Evolutionary conservation across 2,888 invertebrate species (phyloP).

Genomic region (Notodonta dromedarius): DNA sequence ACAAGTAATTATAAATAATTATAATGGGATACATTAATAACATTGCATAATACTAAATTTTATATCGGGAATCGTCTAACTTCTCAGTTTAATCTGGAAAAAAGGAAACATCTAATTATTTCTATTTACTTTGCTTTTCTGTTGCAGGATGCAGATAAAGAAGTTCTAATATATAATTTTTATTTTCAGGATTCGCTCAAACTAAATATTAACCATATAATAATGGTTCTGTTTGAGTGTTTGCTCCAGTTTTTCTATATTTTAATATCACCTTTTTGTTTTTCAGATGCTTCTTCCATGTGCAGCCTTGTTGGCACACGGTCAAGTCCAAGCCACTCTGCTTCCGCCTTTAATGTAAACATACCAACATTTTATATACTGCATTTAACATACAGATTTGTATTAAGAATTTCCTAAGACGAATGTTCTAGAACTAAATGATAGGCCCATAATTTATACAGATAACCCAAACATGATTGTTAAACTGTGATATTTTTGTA

Average conservation of each 20-base stretch:
- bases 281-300: conserved; percentile 82
- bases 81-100: conserved; percentile 73
- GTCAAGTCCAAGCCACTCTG: conserved; percentile 86
- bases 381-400: conserved; percentile 51
- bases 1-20: conserved; percentile 48
- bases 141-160: conserved; percentile 77
- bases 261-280: conserved; percentile 81
- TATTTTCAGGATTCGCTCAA: conserved; percentile 74
- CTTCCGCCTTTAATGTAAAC: conserved; percentile 84
- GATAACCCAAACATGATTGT: conserved; percentile 15
- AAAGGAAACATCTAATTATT: conserved; percentile 65
- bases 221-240: conserved; percentile 72
- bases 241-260: conserved; percentile 57
- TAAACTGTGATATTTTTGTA: conserved; percentile 52
- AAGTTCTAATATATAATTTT: conserved; percentile 69
- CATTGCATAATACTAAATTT: conserved; percentile 40
- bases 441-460: conserved; percentile 16
- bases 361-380: conserved; percentile 64
- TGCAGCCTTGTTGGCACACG: conserved; percentile 86
- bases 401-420: conserved; percentile 40
- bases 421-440: conserved; percentile 28
- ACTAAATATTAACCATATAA: conserved; percentile 42
- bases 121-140: conserved; percentile 75
- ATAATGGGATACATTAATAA: conserved; percentile 49
- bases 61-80: conserved; percentile 45